phyloP scores from a whole-genome alignment of 2,113 vertebrate species.

The Chloropsis cyanopogon region DNA sequence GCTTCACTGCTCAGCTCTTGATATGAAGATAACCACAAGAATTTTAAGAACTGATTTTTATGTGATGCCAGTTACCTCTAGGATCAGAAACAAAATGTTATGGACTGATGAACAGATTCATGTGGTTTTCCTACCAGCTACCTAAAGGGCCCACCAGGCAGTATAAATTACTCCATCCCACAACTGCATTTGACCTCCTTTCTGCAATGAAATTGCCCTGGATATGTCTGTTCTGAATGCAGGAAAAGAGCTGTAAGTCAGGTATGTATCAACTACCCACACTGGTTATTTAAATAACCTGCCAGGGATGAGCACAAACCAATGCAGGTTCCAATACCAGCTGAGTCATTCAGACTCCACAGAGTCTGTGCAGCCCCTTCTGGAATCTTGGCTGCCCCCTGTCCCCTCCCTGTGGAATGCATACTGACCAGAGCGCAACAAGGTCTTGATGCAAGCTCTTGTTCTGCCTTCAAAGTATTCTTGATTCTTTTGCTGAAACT shows the following conservation, averaged over 20 bases:
- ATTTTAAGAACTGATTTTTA: constrained; percentile 16
- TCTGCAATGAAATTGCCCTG: not conserved
- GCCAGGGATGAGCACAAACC: not conserved
- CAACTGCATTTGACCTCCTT: not conserved
- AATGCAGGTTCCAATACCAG: not conserved
- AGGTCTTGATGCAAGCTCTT: not conserved
- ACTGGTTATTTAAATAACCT: not conserved
- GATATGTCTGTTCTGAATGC: not conserved
- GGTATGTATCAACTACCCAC: not conserved
- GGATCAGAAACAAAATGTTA: not conserved
- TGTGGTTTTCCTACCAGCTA: not conserved
- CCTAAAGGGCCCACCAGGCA: not conserved
- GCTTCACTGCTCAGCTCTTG: not conserved
- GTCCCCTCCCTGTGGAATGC: rapidly evolving
- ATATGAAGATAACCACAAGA: not conserved
- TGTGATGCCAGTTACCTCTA: not conserved
- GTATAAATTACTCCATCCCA: not conserved
- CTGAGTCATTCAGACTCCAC: not conserved
- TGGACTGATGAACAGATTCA: not conserved
- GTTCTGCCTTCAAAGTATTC: not conserved
- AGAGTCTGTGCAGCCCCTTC: not conserved
- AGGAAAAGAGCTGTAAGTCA: not conserved
- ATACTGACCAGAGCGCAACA: not conserved
- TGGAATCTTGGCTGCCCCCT: rapidly evolving
- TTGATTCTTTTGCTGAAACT: not conserved